phyloP scores from a whole-genome alignment of 2,888 invertebrate genomes.

The Agrotis puta region DNA sequence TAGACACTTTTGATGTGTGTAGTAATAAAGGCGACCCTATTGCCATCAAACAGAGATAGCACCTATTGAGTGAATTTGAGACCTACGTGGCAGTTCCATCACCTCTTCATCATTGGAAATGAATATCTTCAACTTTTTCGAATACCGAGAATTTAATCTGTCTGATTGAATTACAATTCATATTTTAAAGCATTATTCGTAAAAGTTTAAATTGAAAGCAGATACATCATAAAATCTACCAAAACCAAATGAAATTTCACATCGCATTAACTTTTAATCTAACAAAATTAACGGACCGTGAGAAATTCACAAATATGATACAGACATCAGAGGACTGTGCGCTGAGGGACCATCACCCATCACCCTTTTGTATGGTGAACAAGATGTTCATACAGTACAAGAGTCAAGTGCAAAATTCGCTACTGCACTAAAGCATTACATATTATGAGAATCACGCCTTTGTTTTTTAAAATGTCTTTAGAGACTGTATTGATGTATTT shows the following conservation, averaged over 20 bases:
- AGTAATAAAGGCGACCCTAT: too few species aligned
- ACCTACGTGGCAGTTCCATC: background rate
- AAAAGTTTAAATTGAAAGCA: conserved; percentile 43
- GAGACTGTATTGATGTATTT: background rate
- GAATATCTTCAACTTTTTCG: too few species aligned
- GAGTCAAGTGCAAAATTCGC: conserved; percentile 89
- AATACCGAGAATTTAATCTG: too few species aligned
- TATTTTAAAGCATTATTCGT: conserved; percentile 11
- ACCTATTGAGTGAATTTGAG: too few species aligned
- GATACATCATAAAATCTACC: conserved; percentile 25
- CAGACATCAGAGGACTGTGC: conserved; percentile 68
- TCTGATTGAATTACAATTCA: conserved; percentile 8
- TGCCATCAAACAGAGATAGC: too few species aligned
- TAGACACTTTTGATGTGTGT: too few species aligned
- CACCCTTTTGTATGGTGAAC: conserved; percentile 72
- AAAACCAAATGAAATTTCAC: conserved; percentile 70
- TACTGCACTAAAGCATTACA: conserved; percentile 82
- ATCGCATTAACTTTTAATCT: conserved; percentile 74
- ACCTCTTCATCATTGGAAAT: background rate
- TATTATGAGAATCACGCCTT: conserved; percentile 89
- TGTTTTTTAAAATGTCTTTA: conserved; percentile 64
- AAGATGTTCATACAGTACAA: conserved; percentile 84
- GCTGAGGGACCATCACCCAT: conserved; percentile 63
- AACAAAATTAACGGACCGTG: conserved; percentile 78
- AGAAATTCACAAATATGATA: conserved; percentile 76